Conservation (phyloP, 2,113 vertebrate species). For the Aldabrachelys gigantea region DNA sequence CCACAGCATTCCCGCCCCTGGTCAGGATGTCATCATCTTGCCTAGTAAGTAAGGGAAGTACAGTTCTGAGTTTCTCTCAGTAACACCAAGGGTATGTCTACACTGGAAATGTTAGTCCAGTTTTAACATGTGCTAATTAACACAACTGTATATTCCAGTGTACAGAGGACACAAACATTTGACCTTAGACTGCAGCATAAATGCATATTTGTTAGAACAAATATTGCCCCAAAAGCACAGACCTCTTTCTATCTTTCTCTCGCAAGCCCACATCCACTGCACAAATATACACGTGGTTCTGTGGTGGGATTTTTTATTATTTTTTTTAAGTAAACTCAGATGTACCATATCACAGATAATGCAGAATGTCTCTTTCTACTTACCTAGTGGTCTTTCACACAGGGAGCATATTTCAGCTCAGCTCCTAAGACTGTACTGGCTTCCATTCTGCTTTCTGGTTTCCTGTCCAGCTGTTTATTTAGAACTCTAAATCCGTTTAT, state of each 20-base stretch:
- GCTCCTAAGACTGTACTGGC: background rate
- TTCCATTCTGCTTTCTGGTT: background rate
- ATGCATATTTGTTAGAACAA: background rate
- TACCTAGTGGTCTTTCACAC: background rate
- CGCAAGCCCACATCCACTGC: too few species aligned
- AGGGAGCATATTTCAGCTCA: background rate
- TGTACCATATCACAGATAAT: background rate
- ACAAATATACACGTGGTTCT: background rate
- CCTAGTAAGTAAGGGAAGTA: slow-evolving; percentile 67
- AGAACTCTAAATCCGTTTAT: background rate
- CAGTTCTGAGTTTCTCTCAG: background rate
- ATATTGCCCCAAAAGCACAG: background rate
- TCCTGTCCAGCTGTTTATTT: background rate
- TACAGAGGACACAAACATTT: background rate
- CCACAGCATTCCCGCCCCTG: slow-evolving; percentile 61
- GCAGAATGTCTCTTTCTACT: background rate
- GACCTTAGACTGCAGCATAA: background rate
- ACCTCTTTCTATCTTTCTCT: background rate
- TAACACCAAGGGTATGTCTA: background rate
- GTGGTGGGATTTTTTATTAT: background rate
- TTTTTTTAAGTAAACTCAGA: background rate
- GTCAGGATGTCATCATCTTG: slow-evolving; percentile 78
- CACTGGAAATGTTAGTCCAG: fast-evolving
- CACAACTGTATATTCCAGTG: background rate
- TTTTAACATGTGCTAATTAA: fast-evolving